Evolutionary conservation across 1,140 invertebrate genomes (phyloP), one percentile per base, ranked within the genome.

Genomic region (Bombus sylvicola): DNA sequence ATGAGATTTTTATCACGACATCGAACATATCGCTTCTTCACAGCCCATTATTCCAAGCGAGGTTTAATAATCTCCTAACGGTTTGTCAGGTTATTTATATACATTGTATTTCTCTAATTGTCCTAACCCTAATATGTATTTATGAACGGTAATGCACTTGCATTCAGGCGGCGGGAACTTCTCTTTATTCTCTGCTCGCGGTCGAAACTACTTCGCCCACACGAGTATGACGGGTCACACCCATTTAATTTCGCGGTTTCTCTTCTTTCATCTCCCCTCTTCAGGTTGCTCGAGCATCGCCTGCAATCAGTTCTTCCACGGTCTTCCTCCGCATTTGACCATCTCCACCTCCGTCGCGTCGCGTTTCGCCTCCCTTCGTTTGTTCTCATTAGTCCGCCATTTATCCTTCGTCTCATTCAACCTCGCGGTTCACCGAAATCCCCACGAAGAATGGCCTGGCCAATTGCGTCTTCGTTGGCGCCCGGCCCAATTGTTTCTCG

Each of bases 181-280:
- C 78, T 79, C 66, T 88, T 83, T 79, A 59, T 81, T n/a, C 64
- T 62, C 41, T 22, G 68, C 31, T 34, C 69, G 41, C 53, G 69
- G 68, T 76, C 79, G 62, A 73, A 88, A 81, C 87, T 79, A 64
- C 83, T 64, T 92, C 91, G 90, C 90, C 91, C 90, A 92, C 92
- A 81, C 90, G 88, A 71, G 47, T 53, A 77, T 73, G 80, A 92
- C 88, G 85, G 83, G 92, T 92, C 92, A 92, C 91, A 92, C 92
- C 91, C 91, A 91, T 89, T 91, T 89, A 76, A 88, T 90, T 90
- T 90, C 74, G 80, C 87, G 89, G 83, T 90, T 86, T 90, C 88
- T 88, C 83, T 83, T 81, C 83, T 86, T 84, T 86, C 89, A 74
- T 86, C 83, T 76, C 81, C 75, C 25, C 64, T 64, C 31, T 69